These are phyloP conservation scores for Hemibagrus guttatus DNA, from an alignment of 2,797 vertebrate species.

Conservation along the genomic window DNA sequence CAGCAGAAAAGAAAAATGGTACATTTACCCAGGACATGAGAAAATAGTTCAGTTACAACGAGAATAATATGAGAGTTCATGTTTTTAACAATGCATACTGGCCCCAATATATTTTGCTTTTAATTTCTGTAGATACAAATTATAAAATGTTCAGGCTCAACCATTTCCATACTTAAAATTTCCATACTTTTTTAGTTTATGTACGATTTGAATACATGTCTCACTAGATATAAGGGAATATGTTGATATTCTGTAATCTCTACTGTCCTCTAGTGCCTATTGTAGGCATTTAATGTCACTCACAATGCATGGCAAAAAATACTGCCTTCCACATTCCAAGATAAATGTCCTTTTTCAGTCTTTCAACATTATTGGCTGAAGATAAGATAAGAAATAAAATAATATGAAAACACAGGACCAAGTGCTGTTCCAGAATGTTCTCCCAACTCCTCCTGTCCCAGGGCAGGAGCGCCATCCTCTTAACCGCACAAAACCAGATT, in stretches of 20 bases:
- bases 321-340: slow-evolving; percentile 19
- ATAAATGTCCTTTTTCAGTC: slow-evolving; percentile 30
- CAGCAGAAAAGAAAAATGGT: not conserved
- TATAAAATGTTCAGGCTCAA: slow-evolving; percentile 31
- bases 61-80: not conserved
- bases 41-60: not conserved
- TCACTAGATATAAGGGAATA: slow-evolving; percentile 43
- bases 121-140: slow-evolving; percentile 45
- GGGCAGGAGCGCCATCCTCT: not conserved
- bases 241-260: slow-evolving; percentile 43
- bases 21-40: not conserved
- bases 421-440: not conserved
- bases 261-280: slow-evolving; percentile 67
- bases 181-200: slow-evolving; percentile 10
- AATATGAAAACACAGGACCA: not conserved
- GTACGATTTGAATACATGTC: slow-evolving; percentile 42
- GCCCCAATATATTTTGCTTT: slow-evolving; percentile 30
- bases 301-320: not conserved
- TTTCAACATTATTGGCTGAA: not conserved
- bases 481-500: not conserved
- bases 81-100: slow-evolving; percentile 7
- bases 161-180: slow-evolving; percentile 6
- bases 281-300: slow-evolving; percentile 47
- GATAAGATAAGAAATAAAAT: not conserved
- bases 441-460: not conserved